phyloP scores from a whole-genome alignment of 2,888 invertebrate genomes.

The Blastobasis adustella region DNA sequence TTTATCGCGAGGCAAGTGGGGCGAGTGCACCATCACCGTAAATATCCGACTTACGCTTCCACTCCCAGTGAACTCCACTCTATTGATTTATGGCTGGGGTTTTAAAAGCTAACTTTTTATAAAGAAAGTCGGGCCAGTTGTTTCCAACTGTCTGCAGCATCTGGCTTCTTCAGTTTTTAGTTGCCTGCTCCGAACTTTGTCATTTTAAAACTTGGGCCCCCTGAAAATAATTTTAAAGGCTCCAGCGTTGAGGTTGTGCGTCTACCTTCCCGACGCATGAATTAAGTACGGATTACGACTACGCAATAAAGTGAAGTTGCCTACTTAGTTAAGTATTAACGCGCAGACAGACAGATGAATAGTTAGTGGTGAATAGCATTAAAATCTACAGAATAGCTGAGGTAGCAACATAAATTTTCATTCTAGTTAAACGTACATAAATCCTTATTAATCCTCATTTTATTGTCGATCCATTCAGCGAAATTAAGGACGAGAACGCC shows the following conservation, averaged over 20 bases:
- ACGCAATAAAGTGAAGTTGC: slow-evolving; percentile 14
- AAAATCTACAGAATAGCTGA: slow-evolving; percentile 14
- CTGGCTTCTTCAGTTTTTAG: slow-evolving; percentile 65
- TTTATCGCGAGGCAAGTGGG: slow-evolving; percentile 45
- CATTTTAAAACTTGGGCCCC: slow-evolving; percentile 46
- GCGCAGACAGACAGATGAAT: slow-evolving; percentile 41
- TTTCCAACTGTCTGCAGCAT: slow-evolving; percentile 69
- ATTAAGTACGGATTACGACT: background rate
- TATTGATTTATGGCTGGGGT: slow-evolving; percentile 66
- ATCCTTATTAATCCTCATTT: slow-evolving; percentile 62
- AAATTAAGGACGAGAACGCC: slow-evolving; percentile 42
- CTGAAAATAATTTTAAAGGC: slow-evolving; percentile 39
- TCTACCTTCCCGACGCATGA: slow-evolving; percentile 7
- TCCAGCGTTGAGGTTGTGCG: slow-evolving; percentile 13
- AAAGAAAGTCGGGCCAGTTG: slow-evolving; percentile 62
- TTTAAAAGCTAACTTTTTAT: slow-evolving; percentile 71
- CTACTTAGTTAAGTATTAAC: slow-evolving; percentile 39
- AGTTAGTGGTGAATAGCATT: slow-evolving; percentile 37
- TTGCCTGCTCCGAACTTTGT: slow-evolving; percentile 50
- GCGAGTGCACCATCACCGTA: slow-evolving; percentile 52
- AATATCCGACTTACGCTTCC: slow-evolving; percentile 58
- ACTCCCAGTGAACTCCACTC: slow-evolving; percentile 57
- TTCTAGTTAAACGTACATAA: slow-evolving; percentile 37
- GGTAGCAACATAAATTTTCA: slow-evolving; percentile 19
- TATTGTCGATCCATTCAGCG: slow-evolving; percentile 53